A percentile compares a stretch with the other conserved stretches of the same genome.
Evolutionary conservation across 1,140 invertebrate species (phyloP).

Genomic region (Hesperophylax magnus): DNA sequence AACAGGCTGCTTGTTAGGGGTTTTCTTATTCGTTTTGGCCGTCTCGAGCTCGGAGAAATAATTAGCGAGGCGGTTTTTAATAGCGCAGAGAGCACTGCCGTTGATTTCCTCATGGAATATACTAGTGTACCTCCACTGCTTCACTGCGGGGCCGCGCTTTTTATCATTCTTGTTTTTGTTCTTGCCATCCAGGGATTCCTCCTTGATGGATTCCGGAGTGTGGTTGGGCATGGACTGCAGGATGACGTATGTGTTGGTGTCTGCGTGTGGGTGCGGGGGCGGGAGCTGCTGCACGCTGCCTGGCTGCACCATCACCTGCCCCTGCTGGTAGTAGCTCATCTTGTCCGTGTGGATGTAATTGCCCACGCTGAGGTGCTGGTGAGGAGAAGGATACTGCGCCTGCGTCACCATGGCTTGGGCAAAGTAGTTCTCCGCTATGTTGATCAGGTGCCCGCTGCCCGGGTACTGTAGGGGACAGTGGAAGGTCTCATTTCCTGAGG

Average conservation of each 20-base stretch:
- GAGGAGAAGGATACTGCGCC: conserved; percentile 41
- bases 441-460: conserved; percentile 67
- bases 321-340: conserved; percentile 51
- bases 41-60: conserved; percentile 69
- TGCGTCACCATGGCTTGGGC: conserved; percentile 48
- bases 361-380: conserved; percentile 43
- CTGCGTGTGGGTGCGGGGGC: conserved; percentile 16
- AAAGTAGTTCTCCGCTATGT: conserved; percentile 69
- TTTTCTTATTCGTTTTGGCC: conserved; percentile 62
- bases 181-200: conserved; percentile 9
- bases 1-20: neutral
- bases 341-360: conserved; percentile 51
- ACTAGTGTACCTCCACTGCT: conserved; percentile 70
- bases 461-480: conserved; percentile 62
- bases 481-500: conserved; percentile 13
- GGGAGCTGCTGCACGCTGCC: conserved; percentile 35
- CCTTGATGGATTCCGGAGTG: neutral
- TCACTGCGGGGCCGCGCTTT: conserved; percentile 67
- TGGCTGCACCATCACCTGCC: conserved; percentile 49
- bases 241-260: conserved; percentile 50
- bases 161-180: conserved; percentile 59
- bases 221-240: conserved; percentile 46
- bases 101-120: conserved; percentile 71
- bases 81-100: conserved; percentile 67
- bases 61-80: conserved; percentile 69